Evolutionary conservation across 2,113 vertebrate genomes (phyloP), one percentile per base, ranked within the genome.

Genomic region (Nestor notabilis): DNA sequence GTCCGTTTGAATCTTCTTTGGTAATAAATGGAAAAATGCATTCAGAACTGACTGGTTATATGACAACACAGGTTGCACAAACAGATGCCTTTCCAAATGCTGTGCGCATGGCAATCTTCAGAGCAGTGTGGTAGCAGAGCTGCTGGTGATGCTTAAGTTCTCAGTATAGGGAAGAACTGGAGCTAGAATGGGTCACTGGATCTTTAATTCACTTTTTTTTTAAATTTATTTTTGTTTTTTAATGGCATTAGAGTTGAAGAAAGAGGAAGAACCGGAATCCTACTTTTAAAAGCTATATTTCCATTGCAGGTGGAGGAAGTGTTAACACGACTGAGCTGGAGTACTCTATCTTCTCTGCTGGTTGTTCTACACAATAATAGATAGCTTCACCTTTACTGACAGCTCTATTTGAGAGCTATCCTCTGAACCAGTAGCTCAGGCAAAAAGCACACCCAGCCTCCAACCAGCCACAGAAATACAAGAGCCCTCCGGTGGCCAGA

Each of bases 401-500:
- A 46, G 74, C 47, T 56, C 50, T 27, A 2, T 1, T 43, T 17
- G 70, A 89, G 24, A 79, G 35, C 35, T 49, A 1, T 11, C 14
- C 35, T 12, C 46, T 2, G 20, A 83, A 33, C 9, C 47, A 52
- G 21, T 9, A 60, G 23, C 49, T 3, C 1, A 0, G 16, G 28
- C 66, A 31, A 58, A 20, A 65, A 33, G 43, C 52, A 44, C 35
- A 49, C 58, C 11, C 56, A 35, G 33, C 13, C 56, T 35, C 33
- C 13, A n/a, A 58, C 41, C 61, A 49, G 82, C 12, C 53, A 29
- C 55, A 35, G 64, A 89, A 78, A 82, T 17, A 37, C 60, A 71
- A 83, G 83, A 96, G 91, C 89, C 94, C 89, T 96, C 91, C 87
- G 82, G 81, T 5, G 89, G 80, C 47, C 69, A 72, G 27, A 87